phyloP scores from a whole-genome alignment of 2,113 vertebrate genomes.

The Menura novaehollandiae region DNA sequence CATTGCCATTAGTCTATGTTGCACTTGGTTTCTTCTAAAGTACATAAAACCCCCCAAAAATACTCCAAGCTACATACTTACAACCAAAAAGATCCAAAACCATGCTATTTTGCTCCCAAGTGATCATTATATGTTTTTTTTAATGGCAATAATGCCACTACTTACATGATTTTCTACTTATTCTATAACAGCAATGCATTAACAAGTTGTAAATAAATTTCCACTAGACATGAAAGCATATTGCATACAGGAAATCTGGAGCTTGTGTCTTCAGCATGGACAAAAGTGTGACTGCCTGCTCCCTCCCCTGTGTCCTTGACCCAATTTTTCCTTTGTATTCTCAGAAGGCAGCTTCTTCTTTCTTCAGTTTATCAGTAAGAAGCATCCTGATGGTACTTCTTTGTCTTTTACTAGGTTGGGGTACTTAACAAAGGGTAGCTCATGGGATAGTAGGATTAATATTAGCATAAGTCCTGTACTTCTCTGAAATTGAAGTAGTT shows the following conservation, averaged over 20 bases:
- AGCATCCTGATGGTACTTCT: not conserved
- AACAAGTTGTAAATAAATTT: not conserved
- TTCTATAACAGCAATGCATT: not conserved
- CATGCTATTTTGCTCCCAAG: not conserved
- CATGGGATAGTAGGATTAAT: not conserved
- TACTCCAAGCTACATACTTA: not conserved
- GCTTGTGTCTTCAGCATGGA: not conserved
- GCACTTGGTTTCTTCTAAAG: not conserved
- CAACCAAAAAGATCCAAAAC: not conserved
- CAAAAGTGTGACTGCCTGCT: not conserved
- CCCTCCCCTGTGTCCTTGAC: not conserved
- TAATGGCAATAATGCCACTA: not conserved
- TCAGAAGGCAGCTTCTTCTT: not conserved
- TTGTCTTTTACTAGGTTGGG: not conserved
- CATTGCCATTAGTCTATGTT: not conserved
- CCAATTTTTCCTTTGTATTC: not conserved
- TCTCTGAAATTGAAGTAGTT: not conserved
- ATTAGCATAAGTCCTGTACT: not conserved
- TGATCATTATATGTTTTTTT: not conserved
- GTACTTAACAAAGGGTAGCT: not conserved
- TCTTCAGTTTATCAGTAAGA: not conserved
- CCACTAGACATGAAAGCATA: not conserved
- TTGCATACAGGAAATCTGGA: not conserved
- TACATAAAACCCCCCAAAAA: not conserved
- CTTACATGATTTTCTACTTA: not conserved